Conservation (phyloP, 2,888 invertebrate genomes). For the Agrotis ipsilon region DNA sequence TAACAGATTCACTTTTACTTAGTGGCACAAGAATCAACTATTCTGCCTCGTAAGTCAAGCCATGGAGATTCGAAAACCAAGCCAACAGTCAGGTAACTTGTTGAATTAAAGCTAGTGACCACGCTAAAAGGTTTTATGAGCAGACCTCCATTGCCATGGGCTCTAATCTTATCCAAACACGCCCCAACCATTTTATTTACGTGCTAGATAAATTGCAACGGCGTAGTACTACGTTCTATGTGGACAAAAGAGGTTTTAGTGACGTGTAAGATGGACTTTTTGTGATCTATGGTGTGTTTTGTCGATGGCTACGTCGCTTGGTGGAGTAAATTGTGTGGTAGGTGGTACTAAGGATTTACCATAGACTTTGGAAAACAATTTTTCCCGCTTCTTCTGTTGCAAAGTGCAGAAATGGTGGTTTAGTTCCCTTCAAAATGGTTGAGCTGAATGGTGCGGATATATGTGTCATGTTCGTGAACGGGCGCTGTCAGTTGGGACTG, state of each 20-base stretch:
- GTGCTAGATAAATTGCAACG: conserved; percentile 63
- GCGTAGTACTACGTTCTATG: conserved; percentile 46
- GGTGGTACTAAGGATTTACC: conserved; percentile 35
- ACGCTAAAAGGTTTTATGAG: conserved; percentile 44
- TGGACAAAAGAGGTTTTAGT: conserved; percentile 25
- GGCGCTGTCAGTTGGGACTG: too few species aligned
- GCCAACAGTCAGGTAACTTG: conserved; percentile 45
- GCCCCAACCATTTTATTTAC: conserved; percentile 64
- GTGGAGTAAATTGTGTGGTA: conserved; percentile 21
- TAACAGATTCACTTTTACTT: too few species aligned
- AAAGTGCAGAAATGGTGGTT: too few species aligned
- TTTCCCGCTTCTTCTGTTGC: not conserved
- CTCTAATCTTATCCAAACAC: conserved; percentile 63
- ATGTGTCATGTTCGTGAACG: too few species aligned
- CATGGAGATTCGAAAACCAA: not conserved
- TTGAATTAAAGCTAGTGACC: conserved; percentile 50
- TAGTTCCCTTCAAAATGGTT: too few species aligned
- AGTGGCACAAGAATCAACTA: not conserved
- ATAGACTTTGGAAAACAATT: not conserved
- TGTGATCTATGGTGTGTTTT: conserved; percentile 3
- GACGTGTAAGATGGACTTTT: conserved; percentile 10
- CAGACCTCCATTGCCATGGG: conserved; percentile 27
- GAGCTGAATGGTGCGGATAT: too few species aligned
- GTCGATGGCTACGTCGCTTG: conserved; percentile 5
- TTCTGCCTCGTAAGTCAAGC: not conserved